phyloP scores from a whole-genome alignment of 2,113 vertebrate genomes.

The Carlito syrichta region DNA sequence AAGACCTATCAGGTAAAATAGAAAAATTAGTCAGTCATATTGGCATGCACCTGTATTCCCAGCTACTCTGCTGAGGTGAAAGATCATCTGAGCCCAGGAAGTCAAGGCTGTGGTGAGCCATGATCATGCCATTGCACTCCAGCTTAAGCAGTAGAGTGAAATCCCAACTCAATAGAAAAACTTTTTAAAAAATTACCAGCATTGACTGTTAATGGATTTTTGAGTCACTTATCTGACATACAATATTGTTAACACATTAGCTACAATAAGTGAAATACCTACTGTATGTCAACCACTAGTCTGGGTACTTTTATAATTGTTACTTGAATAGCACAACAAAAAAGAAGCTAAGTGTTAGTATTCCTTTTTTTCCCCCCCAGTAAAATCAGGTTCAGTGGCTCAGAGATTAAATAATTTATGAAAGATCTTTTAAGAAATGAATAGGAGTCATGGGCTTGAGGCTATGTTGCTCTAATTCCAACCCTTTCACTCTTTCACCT shows the following conservation, averaged over 20 bases:
- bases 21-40: no score
- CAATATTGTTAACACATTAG: background rate
- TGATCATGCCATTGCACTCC: no score
- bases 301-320: background rate
- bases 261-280: background rate
- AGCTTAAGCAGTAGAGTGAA: no score
- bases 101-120: no score
- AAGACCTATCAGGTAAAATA: no score
- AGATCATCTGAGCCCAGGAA: no score
- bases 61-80: no score
- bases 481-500: background rate
- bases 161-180: no score
- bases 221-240: background rate
- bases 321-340: background rate
- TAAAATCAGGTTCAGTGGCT: background rate
- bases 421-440: background rate
- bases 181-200: background rate
- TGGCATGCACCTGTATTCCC: no score
- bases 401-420: background rate
- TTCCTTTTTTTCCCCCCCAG: background rate
- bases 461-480: background rate
- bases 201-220: background rate
- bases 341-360: background rate
- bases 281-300: background rate
- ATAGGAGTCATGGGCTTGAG: background rate